Evolutionary conservation across 2,797 vertebrate genomes (phyloP).

Genomic region (Carapus acus): DNA sequence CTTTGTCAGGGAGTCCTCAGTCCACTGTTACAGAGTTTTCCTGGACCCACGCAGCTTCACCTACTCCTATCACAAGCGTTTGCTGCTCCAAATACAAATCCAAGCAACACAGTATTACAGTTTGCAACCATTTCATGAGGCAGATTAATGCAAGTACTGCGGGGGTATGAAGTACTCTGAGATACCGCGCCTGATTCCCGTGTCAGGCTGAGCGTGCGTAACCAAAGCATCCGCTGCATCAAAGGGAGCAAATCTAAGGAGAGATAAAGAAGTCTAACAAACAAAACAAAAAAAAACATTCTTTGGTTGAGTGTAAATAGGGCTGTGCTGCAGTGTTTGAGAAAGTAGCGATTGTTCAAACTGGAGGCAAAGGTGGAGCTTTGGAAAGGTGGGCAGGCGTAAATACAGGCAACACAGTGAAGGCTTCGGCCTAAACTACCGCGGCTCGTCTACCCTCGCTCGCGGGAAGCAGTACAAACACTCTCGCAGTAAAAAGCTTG

Average conservation of each 20-base stretch:
- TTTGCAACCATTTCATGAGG: slow-evolving; percentile 77
- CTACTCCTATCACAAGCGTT: slow-evolving; percentile 35
- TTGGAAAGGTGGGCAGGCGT: slow-evolving; percentile 55
- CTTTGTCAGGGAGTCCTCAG: slow-evolving; percentile 40
- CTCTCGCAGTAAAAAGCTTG: slow-evolving; percentile 56
- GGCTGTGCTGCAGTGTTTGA: slow-evolving; percentile 71
- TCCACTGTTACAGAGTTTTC: slow-evolving; percentile 57
- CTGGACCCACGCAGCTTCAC: slow-evolving; percentile 15
- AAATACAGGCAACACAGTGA: slow-evolving; percentile 70
- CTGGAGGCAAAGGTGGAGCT: slow-evolving; percentile 48
- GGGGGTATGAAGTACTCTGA: slow-evolving; percentile 18
- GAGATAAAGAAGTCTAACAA: slow-evolving; percentile 47
- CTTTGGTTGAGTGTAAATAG: slow-evolving; percentile 75
- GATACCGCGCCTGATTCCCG: slow-evolving; percentile 42
- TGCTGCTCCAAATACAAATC: slow-evolving; percentile 60
- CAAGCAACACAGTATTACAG: slow-evolving; percentile 77
- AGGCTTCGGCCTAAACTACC: slow-evolving; percentile 56
- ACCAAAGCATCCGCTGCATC: slow-evolving; percentile 49
- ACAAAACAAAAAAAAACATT: too few relatives aligned
- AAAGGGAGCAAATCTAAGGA: slow-evolving; percentile 33
- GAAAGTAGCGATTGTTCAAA: slow-evolving; percentile 57
- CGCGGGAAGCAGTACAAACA: slow-evolving; percentile 65
- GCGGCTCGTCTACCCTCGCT: slow-evolving; percentile 47
- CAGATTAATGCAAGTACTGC: slow-evolving; percentile 57
- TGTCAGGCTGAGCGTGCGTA: slow-evolving; percentile 37